phyloP scores from a whole-genome alignment of 2,797 vertebrate genomes.

The Acrocephalus scirpaceus region DNA sequence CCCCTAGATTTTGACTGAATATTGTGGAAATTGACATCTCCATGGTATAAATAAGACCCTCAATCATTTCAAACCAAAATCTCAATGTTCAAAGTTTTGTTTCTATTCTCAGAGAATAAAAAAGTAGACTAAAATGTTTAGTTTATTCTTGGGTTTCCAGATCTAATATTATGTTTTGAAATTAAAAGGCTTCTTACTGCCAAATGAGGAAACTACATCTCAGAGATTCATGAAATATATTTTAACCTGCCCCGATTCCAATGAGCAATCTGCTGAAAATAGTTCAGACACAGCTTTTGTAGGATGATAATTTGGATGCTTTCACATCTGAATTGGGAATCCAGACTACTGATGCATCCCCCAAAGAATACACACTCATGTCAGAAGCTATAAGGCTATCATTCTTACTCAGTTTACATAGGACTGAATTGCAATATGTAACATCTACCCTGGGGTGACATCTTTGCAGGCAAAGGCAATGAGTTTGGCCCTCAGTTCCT shows the following conservation, averaged over 20 bases:
- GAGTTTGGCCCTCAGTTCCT: not conserved
- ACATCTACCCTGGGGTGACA: not conserved
- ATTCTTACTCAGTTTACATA: not conserved
- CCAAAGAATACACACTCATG: constrained; percentile 41
- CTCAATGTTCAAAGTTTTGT: not conserved
- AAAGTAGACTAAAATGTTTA: not conserved
- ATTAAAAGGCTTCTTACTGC: not conserved
- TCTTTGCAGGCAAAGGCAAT: not conserved
- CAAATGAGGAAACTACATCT: not conserved
- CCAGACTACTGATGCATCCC: constrained; percentile 21
- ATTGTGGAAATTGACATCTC: not conserved
- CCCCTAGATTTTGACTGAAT: not conserved
- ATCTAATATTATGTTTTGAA: not conserved
- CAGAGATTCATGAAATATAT: not conserved
- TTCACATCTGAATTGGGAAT: constrained; percentile 25
- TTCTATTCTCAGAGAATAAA: not conserved
- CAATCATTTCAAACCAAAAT: not conserved
- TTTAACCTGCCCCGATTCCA: constrained; percentile 20
- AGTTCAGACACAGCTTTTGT: constrained; percentile 21
- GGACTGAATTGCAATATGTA: not conserved
- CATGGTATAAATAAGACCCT: not conserved
- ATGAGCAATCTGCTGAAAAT: constrained; percentile 18
- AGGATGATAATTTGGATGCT: constrained; percentile 32
- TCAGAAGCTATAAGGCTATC: constrained; percentile 15
- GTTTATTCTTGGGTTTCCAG: not conserved